Percentiles rank a stretch among this genome's conserved stretches.
phyloP scores from a whole-genome alignment of 2,888 invertebrate genomes.

The Ctena decussata region DNA sequence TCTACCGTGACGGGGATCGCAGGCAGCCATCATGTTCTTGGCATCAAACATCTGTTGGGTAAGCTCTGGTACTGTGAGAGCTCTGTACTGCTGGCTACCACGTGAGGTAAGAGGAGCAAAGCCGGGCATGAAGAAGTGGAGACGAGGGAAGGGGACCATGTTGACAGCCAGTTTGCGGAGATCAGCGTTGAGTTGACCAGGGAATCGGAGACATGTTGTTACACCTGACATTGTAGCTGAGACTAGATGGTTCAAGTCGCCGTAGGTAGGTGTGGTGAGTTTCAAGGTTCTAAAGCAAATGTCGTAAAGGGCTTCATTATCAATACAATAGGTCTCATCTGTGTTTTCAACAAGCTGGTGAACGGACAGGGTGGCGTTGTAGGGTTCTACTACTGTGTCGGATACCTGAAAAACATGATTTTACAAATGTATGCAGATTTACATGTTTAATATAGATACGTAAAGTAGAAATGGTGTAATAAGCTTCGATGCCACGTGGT shows the following conservation, averaged over 20 bases:
- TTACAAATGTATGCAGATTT: background rate
- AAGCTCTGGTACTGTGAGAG: slow-evolving; percentile 95
- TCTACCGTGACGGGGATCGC: slow-evolving; percentile 94
- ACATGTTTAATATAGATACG: background rate
- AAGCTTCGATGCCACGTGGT: background rate
- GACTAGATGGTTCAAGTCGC: too few species aligned
- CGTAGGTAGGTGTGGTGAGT: too few species aligned
- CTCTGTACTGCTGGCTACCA: slow-evolving; percentile 91
- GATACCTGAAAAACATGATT: slow-evolving; percentile 90
- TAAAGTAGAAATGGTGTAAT: background rate
- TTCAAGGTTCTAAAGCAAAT: too few species aligned
- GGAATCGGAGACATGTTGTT: too few species aligned
- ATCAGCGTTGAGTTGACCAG: too few species aligned
- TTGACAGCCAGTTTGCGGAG: too few species aligned
- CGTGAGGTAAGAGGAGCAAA: slow-evolving; percentile 95
- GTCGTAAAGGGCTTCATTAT: too few species aligned
- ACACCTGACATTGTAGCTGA: too few species aligned
- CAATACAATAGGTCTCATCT: too few species aligned
- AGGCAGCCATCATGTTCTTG: too few species aligned
- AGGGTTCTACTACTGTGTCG: slow-evolving; percentile 91
- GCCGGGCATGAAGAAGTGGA: slow-evolving; percentile 97
- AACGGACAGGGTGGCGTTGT: slow-evolving; percentile 94
- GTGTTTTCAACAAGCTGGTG: slow-evolving; percentile 90
- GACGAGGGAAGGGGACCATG: slow-evolving; percentile 98
- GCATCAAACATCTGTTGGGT: slow-evolving; percentile 96